Percentiles rank a stretch among this genome's conserved stretches.
Conservation (phyloP, 2,888 invertebrate species). For the Papilio gigon region DNA sequence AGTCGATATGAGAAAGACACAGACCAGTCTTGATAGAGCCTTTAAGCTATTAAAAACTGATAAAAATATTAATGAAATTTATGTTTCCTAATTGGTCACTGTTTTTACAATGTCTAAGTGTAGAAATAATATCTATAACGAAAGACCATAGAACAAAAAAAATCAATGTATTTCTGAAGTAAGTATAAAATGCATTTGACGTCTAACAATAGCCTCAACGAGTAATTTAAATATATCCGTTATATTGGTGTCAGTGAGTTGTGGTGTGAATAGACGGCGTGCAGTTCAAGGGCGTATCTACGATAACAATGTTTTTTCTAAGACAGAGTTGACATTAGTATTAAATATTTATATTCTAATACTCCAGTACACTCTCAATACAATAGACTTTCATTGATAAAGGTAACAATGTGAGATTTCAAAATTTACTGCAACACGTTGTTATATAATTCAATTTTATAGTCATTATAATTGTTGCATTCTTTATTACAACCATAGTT, state of each 20-base stretch:
- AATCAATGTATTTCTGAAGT: background rate
- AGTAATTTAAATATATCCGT: conserved; percentile 15
- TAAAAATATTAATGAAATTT: too few species aligned
- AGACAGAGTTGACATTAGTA: conserved; percentile 42
- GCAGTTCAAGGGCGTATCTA: conserved; percentile 26
- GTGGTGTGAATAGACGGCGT: background rate
- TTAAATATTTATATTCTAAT: conserved; percentile 40
- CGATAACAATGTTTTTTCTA: conserved; percentile 22
- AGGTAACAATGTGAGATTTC: too few species aligned
- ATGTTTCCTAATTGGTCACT: too few species aligned
- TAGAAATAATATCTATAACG: background rate
- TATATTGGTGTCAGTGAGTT: conserved; percentile 16
- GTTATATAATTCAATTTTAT: too few species aligned
- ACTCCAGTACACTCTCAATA: conserved; percentile 44
- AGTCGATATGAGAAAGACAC: too few species aligned
- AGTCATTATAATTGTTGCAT: too few species aligned
- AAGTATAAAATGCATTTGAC: background rate
- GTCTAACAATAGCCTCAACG: background rate
- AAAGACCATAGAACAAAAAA: background rate
- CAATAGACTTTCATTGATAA: too few species aligned
- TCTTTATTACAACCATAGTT: too few species aligned
- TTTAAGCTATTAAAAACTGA: too few species aligned
- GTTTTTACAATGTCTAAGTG: too few species aligned
- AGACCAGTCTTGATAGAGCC: too few species aligned
- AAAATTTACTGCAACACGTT: too few species aligned